These are phyloP conservation scores for Chironomus riparius DNA, from an alignment of 2,888 invertebrate genomes.

Conservation along the genomic window DNA sequence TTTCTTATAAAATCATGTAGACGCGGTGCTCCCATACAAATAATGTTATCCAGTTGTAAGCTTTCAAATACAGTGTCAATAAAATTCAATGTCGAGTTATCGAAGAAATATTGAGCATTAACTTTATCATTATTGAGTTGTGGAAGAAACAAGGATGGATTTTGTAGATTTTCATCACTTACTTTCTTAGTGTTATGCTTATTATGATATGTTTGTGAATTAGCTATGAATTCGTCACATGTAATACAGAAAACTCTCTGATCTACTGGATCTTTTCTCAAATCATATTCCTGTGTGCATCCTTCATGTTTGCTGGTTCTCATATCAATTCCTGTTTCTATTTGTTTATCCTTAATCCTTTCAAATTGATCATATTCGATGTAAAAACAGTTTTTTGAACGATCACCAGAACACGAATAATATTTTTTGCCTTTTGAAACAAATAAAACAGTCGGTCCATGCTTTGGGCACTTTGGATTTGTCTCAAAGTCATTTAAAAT, in stretches of 20 bases:
- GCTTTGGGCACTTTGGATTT: slow-evolving; percentile 59
- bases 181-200: slow-evolving; percentile 48
- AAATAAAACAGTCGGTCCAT: slow-evolving; percentile 70
- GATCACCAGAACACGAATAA: slow-evolving; percentile 63
- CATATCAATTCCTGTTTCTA: background rate
- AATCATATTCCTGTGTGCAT: background rate
- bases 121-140: slow-evolving; percentile 64
- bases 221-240: background rate
- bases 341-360: background rate
- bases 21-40: slow-evolving; percentile 82
- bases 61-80: slow-evolving; percentile 53
- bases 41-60: slow-evolving; percentile 55
- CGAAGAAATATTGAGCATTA: slow-evolving; percentile 84
- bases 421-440: slow-evolving; percentile 45
- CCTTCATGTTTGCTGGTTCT: background rate
- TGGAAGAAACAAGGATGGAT: slow-evolving; percentile 58
- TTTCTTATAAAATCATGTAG: slow-evolving; percentile 56
- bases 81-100: slow-evolving; percentile 54
- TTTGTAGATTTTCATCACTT: slow-evolving; percentile 48
- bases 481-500: slow-evolving; percentile 48
- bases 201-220: too few relatives aligned
- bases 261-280: background rate
- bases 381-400: background rate
- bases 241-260: slow-evolving; percentile 1
- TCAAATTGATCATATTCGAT: background rate